Evolutionary conservation across 2,888 invertebrate genomes (phyloP), one percentile per base, ranked within the genome.

Genomic region (Danaus chrysippus): DNA sequence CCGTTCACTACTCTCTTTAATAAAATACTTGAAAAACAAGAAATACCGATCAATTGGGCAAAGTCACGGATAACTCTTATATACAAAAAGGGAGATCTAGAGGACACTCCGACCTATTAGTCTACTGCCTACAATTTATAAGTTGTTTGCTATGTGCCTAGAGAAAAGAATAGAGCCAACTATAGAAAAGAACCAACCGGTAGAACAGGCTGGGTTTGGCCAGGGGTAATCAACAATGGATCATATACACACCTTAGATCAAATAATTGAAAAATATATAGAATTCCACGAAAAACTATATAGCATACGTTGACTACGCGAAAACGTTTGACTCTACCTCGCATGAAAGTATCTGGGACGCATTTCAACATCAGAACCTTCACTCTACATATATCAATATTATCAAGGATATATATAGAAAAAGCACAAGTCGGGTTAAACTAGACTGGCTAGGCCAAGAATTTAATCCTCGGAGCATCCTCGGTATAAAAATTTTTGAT

Each of bases 51-150:
- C n/a, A n/a, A n/a, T n/a, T n/a, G n/a, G n/a, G n/a, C n/a, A n/a
- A n/a, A n/a, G n/a, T n/a, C n/a, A 11, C 41, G 56, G 3, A 69
- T 65, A 15, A 63, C 62, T 6, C 43, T 69, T 1, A 17, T 67
- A 10, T 66, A 68, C 23, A 68, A 68, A 53, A 66, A 10, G 61
- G 23, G 23, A 23, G 23, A 23, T 23, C 23, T 3, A 67, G 8
- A 54, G 49, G 1, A 68, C 66, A 54, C 67, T 67, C 23, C 55
- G 67, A 41, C 66, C 62, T 11, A 62, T 62, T 12, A 55, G 52
- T 17, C 58, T 69, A 10, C 42, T 70, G n/a, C 59, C 68, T 2
- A 61, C 41, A 13, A 53, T 66, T n/a, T 69, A 69, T 15, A 69
- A 66, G 41, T 44, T 69, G 0, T 69, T 69, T 23, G 58, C 66